Evolutionary conservation across 2,113 vertebrate genomes (phyloP), one percentile per base, ranked within the genome.

Genomic region (Gobius niger): DNA sequence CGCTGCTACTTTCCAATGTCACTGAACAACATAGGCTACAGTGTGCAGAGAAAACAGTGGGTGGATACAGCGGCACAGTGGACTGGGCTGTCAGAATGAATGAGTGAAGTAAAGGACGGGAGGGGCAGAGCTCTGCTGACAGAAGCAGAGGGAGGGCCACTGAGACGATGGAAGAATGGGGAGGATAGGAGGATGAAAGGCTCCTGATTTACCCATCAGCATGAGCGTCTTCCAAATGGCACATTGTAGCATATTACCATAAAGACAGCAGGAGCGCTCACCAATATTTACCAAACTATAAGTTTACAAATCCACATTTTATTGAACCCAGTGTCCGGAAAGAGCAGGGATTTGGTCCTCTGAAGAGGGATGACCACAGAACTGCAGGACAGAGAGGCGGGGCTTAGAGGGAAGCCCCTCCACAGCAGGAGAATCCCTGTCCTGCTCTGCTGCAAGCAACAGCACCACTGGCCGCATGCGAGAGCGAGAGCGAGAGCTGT

Each of bases 21-120:
- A 19, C 19, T 54, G 52, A 54, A 9, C 24, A 54, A 24, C 24
- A 19, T 24, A 34, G 18, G 18, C 52, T 9, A 16, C 52, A 34
- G 24, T 34, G 24, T 19, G 52, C 52, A 11, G 52, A 54, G 18
- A 19, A 54, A 12, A 19, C n/a, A 54, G 52, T 54, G 52, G 52
- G 52, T 18, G 52, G 18, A 24, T 54, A 11, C 52, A 54, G 52
- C 52, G 24, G 52, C n/a, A 16, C n/a, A 9, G 52, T 9, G 52
- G 18, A 54, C 52, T 54, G 51, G 51, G 16, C 51, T 54, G 52
- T 54, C 52, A 54, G 18, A 24, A 19, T 24, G 52, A 54, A 54
- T 54, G 52, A 54, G 18, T 12, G 52, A 54, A 24, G 9, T 34
- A 34, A 34, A 34, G 12, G 52, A 54, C 16, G 16, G 52, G 52